Evolutionary conservation across 2,888 invertebrate genomes (phyloP), one percentile per base, ranked within the genome.

Genomic region (Sympetrum striolatum): DNA sequence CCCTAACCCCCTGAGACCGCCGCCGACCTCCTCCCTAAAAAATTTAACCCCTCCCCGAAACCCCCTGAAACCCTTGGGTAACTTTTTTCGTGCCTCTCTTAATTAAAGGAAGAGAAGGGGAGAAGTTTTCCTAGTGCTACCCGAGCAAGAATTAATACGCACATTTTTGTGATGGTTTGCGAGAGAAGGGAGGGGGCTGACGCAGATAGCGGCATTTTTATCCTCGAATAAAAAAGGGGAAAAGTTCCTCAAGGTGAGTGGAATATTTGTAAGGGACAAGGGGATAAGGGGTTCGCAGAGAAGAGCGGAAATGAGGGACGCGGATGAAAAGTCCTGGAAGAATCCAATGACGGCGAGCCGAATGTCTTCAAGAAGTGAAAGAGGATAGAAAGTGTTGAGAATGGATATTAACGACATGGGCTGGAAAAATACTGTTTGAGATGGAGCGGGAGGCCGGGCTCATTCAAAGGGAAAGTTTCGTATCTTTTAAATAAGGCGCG

Each of bases 101-200:
- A 86, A 86, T 86, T 86, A 86, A 86, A 58, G 86, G 82, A 44
- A n/a, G 53, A 82, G 82, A 35, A 22, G 31, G 35, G 64, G 39
- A 60, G 58, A 86, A 37, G 35, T 86, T 86, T 60, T 60, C 58
- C 37, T 86, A 60, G 60, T 64, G 86, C 60, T 60, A 37, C 58
- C 60, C 18, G 58, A 35, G 86, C 86, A 86, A 60, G 64, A 82
- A 86, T 86, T 86, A 86, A 86, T 86, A 86, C 86, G 86, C 60
- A n/a, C 86, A 60, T 86, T 86, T 60, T 86, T 86, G 39, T 39
- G 86, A 86, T 86, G 86, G 60, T 86, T 86, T 60, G 60, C 8
- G 18, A 35, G 8, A 22, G 14, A 35, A 80, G 82, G 8, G 58
- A 18, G 53, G 10, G 73, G 73, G 60, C 12, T 60, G 60, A 60